These are phyloP conservation scores for Anhinga rufa DNA, from an alignment of 2,113 vertebrate genomes.

Conservation along the genomic window DNA sequence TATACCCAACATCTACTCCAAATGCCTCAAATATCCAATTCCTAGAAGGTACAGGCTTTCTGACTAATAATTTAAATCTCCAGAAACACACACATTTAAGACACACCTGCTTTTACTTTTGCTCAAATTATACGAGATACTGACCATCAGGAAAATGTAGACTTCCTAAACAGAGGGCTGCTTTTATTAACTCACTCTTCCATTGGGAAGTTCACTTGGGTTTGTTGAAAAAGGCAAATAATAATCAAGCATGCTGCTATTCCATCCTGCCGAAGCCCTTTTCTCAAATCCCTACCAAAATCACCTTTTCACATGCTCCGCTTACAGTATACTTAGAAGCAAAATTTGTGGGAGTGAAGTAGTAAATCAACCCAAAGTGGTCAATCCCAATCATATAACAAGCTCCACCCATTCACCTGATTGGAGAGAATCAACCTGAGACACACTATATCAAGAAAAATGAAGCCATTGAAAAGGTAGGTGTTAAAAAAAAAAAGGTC, in stretches of 20 bases:
- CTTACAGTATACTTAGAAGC: neutral
- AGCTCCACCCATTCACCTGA: neutral
- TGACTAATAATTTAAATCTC: neutral
- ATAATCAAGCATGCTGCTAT: neutral
- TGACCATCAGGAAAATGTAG: neutral
- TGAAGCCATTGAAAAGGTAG: neutral
- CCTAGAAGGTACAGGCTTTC: neutral
- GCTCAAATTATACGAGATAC: neutral
- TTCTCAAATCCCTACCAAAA: neutral
- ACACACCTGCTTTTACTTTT: neutral
- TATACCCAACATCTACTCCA: neutral
- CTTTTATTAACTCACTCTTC: neutral
- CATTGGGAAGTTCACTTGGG: neutral
- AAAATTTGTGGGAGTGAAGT: neutral
- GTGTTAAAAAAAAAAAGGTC: neutral
- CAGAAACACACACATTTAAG: neutral
- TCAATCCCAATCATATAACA: neutral
- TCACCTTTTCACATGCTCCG: neutral
- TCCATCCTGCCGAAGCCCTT: neutral
- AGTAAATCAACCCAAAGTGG: neutral
- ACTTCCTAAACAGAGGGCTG: neutral
- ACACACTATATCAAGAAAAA: neutral
- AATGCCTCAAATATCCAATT: neutral
- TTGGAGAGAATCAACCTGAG: neutral
- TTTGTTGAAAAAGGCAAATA: neutral